Conservation (phyloP, 2,797 vertebrate species). For the Otolemur crassicaudatus region DNA sequence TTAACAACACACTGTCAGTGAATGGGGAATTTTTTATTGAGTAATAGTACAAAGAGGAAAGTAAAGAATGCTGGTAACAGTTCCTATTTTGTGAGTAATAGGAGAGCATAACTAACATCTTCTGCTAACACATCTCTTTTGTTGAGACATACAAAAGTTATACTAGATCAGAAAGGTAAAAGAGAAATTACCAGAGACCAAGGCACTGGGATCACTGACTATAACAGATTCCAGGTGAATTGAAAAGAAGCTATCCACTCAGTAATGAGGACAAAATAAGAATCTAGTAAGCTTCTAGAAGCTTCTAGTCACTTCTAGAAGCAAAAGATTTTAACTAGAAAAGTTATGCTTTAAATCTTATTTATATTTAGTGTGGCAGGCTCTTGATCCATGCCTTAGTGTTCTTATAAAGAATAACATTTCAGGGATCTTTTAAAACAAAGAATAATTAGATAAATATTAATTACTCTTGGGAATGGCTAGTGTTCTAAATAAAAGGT, state of each 20-base stretch:
- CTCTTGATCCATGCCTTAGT: background rate
- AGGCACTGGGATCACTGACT: background rate
- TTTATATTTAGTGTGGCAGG: background rate
- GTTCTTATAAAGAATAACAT: background rate
- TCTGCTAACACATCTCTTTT: background rate
- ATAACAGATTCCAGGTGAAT: background rate
- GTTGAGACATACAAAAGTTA: background rate
- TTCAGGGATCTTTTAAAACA: slow-evolving; percentile 16
- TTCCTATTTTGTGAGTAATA: background rate
- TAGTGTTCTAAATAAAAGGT: background rate
- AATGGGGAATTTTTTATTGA: background rate
- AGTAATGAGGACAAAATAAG: slow-evolving; percentile 19
- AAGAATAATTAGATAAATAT: background rate
- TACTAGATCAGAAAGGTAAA: background rate
- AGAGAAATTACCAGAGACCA: background rate
- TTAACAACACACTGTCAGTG: background rate
- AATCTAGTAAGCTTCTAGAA: background rate
- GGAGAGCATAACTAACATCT: background rate
- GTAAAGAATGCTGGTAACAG: background rate
- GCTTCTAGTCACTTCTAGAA: background rate
- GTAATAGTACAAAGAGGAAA: slow-evolving; percentile 19
- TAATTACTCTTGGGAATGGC: background rate
- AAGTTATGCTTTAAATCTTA: background rate
- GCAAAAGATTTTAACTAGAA: background rate
- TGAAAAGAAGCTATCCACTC: slow-evolving; percentile 8